Evolutionary conservation across 2,888 invertebrate species (phyloP).

Genomic region (Sinhomidia bicolor): DNA sequence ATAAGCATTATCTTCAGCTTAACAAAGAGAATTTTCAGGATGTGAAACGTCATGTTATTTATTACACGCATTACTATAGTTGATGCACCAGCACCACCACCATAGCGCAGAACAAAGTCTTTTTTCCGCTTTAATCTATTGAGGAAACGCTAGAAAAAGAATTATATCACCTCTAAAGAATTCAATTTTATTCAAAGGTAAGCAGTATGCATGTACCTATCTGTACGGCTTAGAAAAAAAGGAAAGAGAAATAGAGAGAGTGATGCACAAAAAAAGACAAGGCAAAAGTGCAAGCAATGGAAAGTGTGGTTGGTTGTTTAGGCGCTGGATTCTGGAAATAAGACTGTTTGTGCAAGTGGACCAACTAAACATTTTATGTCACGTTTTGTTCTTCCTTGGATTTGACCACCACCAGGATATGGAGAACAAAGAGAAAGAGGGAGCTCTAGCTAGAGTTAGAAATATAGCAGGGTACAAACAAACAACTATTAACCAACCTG

Average conservation of each 20-base stretch:
- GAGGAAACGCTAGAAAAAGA: conserved; percentile 63
- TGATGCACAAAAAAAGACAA: background rate
- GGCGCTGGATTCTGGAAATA: background rate
- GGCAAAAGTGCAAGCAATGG: background rate
- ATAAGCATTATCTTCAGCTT: conserved; percentile 37
- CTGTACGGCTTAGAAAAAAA: too few relatives aligned
- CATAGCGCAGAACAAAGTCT: background rate
- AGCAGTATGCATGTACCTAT: too few relatives aligned
- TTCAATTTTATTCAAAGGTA: conserved; percentile 63
- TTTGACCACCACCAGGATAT: conserved; percentile 48
- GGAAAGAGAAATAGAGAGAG: background rate
- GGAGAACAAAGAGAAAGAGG: conserved; percentile 42
- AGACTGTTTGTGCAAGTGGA: background rate
- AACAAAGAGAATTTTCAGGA: conserved; percentile 63
- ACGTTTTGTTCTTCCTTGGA: conserved; percentile 37
- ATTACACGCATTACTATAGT: conserved; percentile 18
- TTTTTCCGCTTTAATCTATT: conserved; percentile 51
- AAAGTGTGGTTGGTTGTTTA: background rate
- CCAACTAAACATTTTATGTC: conserved; percentile 28
- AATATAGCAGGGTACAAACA: too few relatives aligned
- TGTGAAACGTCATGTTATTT: conserved; percentile 57
- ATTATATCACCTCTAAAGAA: conserved; percentile 68
- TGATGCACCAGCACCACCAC: background rate
- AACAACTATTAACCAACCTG: background rate
- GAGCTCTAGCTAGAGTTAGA: too few relatives aligned